These are phyloP conservation scores for Mastomys coucha DNA, from an alignment of 2,113 vertebrate genomes.

Conservation along the genomic window DNA sequence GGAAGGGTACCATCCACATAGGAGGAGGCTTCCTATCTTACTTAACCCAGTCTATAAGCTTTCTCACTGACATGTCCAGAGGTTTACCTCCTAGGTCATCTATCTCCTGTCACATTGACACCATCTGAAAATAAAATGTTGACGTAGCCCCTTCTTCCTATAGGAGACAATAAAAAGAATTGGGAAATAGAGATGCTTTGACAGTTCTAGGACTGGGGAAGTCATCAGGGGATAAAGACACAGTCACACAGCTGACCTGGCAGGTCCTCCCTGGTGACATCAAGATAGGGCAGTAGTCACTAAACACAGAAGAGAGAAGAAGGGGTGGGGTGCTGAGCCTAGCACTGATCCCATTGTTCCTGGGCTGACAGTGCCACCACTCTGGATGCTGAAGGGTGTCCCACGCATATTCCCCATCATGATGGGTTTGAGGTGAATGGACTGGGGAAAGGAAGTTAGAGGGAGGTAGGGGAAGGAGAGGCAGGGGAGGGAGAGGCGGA, in stretches of 20 bases:
- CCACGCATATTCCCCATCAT: accelerated
- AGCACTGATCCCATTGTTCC: accelerated
- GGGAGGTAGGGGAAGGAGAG: too few species aligned
- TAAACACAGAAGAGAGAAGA: accelerated
- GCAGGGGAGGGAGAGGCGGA: accelerated
- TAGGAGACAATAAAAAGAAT: constrained; percentile 72
- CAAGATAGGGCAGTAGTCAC: constrained; percentile 71
- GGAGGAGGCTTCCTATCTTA: too few species aligned
- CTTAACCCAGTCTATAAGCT: not conserved
- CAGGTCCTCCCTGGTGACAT: constrained; percentile 78
- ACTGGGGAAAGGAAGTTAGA: accelerated
- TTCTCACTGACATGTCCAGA: not conserved
- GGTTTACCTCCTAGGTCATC: not conserved
- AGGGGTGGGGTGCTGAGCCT: not conserved
- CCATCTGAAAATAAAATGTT: not conserved
- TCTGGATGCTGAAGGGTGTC: not conserved
- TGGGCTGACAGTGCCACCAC: accelerated
- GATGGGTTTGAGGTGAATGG: not conserved
- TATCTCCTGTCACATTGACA: too few species aligned
- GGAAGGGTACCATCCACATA: not conserved
- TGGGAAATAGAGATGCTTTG: constrained; percentile 75
- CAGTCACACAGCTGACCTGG: constrained; percentile 70
- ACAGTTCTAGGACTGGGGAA: constrained; percentile 71
- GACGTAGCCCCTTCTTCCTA: constrained; percentile 68
- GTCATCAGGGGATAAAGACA: constrained; percentile 77